These are phyloP conservation scores for Ochropleura plecta DNA, from an alignment of 2,888 invertebrate species.

Conservation along the genomic window DNA sequence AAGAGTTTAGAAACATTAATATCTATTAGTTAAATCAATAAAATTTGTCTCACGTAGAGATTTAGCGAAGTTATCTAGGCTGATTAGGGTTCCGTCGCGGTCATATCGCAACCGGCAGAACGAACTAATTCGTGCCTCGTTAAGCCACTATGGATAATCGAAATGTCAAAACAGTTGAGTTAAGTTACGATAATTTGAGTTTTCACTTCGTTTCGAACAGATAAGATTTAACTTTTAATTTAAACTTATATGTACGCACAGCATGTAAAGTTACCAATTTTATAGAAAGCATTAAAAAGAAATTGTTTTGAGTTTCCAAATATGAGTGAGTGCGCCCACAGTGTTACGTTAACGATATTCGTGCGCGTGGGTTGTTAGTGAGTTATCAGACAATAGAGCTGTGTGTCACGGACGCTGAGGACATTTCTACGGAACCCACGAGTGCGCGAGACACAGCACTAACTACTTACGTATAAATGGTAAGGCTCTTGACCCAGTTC, in stretches of 20 bases:
- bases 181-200: constrained; percentile 7
- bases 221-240: constrained; percentile 28
- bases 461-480: constrained; percentile 51
- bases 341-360: constrained; percentile 55
- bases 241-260: constrained; percentile 23
- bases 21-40: constrained; percentile 14
- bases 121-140: constrained; percentile 27
- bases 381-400: constrained; percentile 59
- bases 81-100: constrained; percentile 17
- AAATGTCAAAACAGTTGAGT: constrained; percentile 34
- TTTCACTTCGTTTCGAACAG: constrained; percentile 24
- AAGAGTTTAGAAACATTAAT: constrained; percentile 6
- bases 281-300: constrained; percentile 48
- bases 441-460: constrained; percentile 46
- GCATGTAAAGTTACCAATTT: constrained; percentile 32
- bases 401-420: constrained; percentile 64
- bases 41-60: background rate
- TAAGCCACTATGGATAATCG: background rate
- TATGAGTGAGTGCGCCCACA: constrained; percentile 54
- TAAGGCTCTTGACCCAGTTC: constrained; percentile 60
- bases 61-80: constrained; percentile 17
- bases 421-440: constrained; percentile 54
- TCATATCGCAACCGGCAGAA: constrained; percentile 17
- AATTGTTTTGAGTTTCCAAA: constrained; percentile 50
- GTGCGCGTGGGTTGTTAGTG: constrained; percentile 62